Evolutionary conservation across 2,113 vertebrate genomes (phyloP).

Genomic region (Serinus canaria): DNA sequence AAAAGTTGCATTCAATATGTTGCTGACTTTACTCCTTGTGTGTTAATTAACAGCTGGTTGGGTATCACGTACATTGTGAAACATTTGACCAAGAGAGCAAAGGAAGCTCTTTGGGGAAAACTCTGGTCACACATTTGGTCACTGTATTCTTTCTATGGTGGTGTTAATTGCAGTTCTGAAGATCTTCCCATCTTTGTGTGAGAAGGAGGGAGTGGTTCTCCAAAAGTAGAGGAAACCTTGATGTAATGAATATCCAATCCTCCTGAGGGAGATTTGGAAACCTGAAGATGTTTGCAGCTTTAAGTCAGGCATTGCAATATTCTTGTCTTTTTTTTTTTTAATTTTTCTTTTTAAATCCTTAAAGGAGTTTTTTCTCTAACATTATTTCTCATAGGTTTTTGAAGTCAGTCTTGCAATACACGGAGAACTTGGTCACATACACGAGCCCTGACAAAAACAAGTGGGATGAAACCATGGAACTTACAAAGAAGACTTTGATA

Average conservation of each 20-base stretch:
- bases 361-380: background rate
- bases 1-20: background rate
- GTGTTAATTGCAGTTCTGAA: background rate
- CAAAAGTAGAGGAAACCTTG: background rate
- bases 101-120: background rate
- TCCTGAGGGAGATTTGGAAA: background rate
- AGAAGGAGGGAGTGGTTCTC: background rate
- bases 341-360: background rate
- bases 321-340: background rate
- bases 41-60: background rate
- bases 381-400: constrained; percentile 62
- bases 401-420: constrained; percentile 70
- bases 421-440: constrained; percentile 73
- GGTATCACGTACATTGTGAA: background rate
- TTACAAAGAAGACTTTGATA: constrained; percentile 53
- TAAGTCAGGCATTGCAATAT: background rate
- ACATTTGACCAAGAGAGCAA: background rate
- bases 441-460: constrained; percentile 73
- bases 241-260: background rate
- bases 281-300: background rate
- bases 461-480: constrained; percentile 64
- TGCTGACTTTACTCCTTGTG: background rate
- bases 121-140: background rate
- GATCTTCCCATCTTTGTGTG: background rate
- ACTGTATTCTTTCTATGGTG: background rate